Evolutionary conservation across 2,888 invertebrate genomes (phyloP).

Genomic region (Leucania comma): DNA sequence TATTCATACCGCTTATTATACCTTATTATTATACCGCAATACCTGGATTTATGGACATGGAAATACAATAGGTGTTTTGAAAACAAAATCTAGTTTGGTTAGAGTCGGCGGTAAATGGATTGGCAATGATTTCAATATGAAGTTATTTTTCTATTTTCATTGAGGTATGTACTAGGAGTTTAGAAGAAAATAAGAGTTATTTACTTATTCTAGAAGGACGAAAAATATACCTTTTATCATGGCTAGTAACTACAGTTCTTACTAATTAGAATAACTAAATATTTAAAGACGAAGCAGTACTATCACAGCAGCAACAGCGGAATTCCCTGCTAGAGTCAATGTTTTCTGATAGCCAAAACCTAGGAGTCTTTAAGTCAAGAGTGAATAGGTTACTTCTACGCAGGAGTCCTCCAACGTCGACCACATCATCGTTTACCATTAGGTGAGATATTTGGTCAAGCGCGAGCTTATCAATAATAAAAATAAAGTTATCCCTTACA

Average conservation of each 20-base stretch:
- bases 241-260: not conserved
- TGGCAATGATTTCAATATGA: slow-evolving; percentile 19
- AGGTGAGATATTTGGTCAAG: too few relatives aligned
- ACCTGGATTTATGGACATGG: slow-evolving; percentile 23
- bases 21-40: slow-evolving; percentile 34
- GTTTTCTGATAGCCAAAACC: too few relatives aligned
- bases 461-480: too few relatives aligned
- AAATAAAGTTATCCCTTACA: too few relatives aligned
- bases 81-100: slow-evolving; percentile 51
- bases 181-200: slow-evolving; percentile 4
- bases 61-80: slow-evolving; percentile 33
- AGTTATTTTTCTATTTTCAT: slow-evolving; percentile 13
- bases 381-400: too few relatives aligned
- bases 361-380: too few relatives aligned
- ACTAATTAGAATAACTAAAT: not conserved
- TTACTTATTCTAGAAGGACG: not conserved
- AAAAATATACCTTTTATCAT: not conserved
- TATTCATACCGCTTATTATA: slow-evolving; percentile 43
- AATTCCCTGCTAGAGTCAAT: too few relatives aligned
- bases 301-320: too few relatives aligned
- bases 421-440: too few relatives aligned
- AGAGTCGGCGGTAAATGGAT: slow-evolving; percentile 15
- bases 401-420: too few relatives aligned
- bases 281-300: too few relatives aligned
- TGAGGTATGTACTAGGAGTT: not conserved